Evolutionary conservation across 2,113 vertebrate genomes (phyloP), one percentile per base, ranked within the genome.

Genomic region (Paradoxurus hermaphroditus): DNA sequence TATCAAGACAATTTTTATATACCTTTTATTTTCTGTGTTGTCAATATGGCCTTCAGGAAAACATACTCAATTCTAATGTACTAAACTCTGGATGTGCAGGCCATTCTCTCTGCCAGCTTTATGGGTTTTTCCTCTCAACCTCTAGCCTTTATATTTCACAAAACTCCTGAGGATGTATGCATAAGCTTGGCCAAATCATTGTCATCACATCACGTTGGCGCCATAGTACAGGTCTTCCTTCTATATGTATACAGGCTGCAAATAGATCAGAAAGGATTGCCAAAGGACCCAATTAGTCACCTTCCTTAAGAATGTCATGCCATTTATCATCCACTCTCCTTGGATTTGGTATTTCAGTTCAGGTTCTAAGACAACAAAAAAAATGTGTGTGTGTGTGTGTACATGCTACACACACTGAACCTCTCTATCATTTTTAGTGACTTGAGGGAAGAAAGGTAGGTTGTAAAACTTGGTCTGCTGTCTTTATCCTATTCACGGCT

Each of bases 361-460:
- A 77, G 15, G 86, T 63, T 77, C 34, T 65, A 86, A 78, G 19
- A 65, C 21, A 59, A 29, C 16, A 77, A 9, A 29, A 77, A 77
- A 77, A 36, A 2, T 82, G 18, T 73, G 21, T 46, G 31, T 68
- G 51, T 84, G 21, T 67, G 2, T 75, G 72, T 93, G 29, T 56
- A 0, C 46, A 6, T 4, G 46, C 25, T 39, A 10, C 29, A 75
- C 6, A 51, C 13, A 49, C 6, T 92, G 31, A 56, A 25, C 13
- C 65, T 87, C n/a, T 79, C 56, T 77, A 7, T 41, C 31, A 39
- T 19, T 89, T 94, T 86, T 75, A 53, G 41, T n/a, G 41, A 92
- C 41, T 46, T 19, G 49, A 65, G 27, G n/a, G 23, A 94, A 36
- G n/a, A 90, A 53, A 34, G 4, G 41, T 72, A 63, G 44, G 10